A percentile compares a stretch with the other conserved stretches of the same genome.
phyloP scores from a whole-genome alignment of 1,140 invertebrate genomes.

The Aphaenogaster rudis region DNA sequence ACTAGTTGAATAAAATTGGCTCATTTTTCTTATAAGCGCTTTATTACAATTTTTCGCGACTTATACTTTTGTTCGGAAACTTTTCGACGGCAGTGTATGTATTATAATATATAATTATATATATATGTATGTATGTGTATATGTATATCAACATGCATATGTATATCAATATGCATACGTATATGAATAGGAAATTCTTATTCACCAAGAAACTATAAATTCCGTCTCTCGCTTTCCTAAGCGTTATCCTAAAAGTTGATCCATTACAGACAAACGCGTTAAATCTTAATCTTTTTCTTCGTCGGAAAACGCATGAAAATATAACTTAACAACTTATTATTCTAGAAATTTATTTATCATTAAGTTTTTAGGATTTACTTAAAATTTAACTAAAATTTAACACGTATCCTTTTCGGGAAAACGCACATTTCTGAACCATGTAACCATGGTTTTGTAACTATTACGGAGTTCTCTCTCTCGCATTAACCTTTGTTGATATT shows the following conservation, averaged over 20 bases:
- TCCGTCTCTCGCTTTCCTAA: slow-evolving; percentile 8
- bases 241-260: slow-evolving; percentile 12
- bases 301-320: slow-evolving; percentile 12
- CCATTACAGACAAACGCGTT: slow-evolving; percentile 15
- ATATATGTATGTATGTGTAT: not conserved
- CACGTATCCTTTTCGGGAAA: not conserved
- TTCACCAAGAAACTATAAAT: slow-evolving; percentile 11
- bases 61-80: too few species aligned
- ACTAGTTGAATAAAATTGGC: too few species aligned
- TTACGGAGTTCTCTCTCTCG: slow-evolving; percentile 18
- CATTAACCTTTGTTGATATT: slow-evolving; percentile 9
- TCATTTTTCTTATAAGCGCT: too few species aligned
- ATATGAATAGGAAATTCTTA: slow-evolving; percentile 2
- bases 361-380: slow-evolving; percentile 23
- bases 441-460: not conserved
- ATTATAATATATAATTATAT: not conserved
- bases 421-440: not conserved
- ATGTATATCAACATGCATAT: not conserved
- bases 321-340: slow-evolving; percentile 28
- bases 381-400: slow-evolving; percentile 46
- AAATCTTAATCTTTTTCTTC: not conserved
- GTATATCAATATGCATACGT: not conserved
- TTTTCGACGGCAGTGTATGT: too few species aligned
- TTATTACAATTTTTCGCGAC: too few species aligned
- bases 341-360: slow-evolving; percentile 33